Conservation (phyloP, 2,888 invertebrate species). For the Dryococelus australis region DNA sequence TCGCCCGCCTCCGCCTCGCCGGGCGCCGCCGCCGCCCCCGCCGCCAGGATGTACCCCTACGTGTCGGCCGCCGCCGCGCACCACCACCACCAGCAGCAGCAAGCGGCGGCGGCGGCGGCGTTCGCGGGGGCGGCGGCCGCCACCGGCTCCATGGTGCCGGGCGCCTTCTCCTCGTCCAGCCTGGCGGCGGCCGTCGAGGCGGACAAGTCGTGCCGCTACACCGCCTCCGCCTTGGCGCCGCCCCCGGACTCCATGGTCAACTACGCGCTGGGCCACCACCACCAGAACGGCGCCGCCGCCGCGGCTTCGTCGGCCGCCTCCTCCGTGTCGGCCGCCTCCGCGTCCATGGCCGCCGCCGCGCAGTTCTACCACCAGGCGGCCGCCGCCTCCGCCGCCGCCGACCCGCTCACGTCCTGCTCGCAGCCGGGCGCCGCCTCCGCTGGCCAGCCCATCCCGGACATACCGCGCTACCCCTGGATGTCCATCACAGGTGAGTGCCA, state of each 20-base stretch:
- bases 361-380: slow-evolving; percentile 90
- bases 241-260: slow-evolving; percentile 78
- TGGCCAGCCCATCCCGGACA: slow-evolving; percentile 88
- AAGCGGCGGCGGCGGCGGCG: slow-evolving; percentile 69
- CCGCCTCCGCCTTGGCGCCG: slow-evolving; percentile 61
- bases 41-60: slow-evolving; percentile 88
- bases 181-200: slow-evolving; percentile 66
- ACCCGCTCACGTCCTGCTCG: slow-evolving; percentile 81
- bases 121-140: slow-evolving; percentile 68
- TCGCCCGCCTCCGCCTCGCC: slow-evolving; percentile 62
- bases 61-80: slow-evolving; percentile 76
- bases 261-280: slow-evolving; percentile 78
- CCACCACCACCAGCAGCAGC: slow-evolving; percentile 71
- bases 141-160: slow-evolving; percentile 67
- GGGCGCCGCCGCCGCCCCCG: slow-evolving; percentile 66
- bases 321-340: slow-evolving; percentile 75
- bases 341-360: slow-evolving; percentile 76
- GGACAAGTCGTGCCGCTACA: slow-evolving; percentile 85
- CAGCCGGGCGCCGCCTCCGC: slow-evolving; percentile 74
- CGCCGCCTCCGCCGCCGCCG: slow-evolving; percentile 75
- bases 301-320: slow-evolving; percentile 64
- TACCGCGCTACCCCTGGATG: slow-evolving; percentile 96
- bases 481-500: slow-evolving; percentile 87
- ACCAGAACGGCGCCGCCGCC: slow-evolving; percentile 70
- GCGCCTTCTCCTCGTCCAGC: slow-evolving; percentile 62